Conservation (phyloP, 2,888 invertebrate genomes). For the Steinernema carpocapsae region DNA sequence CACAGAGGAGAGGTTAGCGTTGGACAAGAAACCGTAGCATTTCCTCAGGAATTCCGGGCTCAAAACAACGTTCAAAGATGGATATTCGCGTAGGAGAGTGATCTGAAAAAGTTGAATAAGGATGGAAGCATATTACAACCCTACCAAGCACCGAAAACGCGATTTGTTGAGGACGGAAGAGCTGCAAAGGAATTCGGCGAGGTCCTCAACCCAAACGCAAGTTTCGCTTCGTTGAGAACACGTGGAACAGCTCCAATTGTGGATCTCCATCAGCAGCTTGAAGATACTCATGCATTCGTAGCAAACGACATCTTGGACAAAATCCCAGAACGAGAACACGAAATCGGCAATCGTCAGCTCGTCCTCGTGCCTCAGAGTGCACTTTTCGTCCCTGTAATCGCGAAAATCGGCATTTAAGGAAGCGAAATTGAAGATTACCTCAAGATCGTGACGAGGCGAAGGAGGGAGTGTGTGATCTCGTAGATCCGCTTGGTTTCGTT, state of each 20-base stretch:
- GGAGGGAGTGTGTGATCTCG: conserved; percentile 3
- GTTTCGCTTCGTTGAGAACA: conserved; percentile 25
- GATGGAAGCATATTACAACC: neutral
- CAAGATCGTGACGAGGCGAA: neutral
- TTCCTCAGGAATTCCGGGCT: neutral
- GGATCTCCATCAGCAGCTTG: conserved; percentile 42
- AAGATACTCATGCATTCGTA: conserved; percentile 52
- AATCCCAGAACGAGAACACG: conserved; percentile 47
- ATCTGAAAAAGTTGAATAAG: neutral
- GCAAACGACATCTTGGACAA: conserved; percentile 49
- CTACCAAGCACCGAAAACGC: conserved; percentile 5
- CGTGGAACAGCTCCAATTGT: conserved; percentile 40
- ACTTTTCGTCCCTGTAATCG: neutral
- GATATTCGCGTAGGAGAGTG: neutral
- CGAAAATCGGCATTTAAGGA: neutral
- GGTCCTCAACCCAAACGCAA: neutral
- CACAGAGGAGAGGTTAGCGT: conserved; percentile 8
- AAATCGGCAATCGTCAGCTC: neutral
- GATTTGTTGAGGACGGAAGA: conserved; percentile 7
- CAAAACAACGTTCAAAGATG: neutral
- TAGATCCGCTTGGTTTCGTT: conserved; percentile 3
- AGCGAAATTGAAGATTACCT: neutral
- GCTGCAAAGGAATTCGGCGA: neutral
- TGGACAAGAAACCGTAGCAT: neutral
- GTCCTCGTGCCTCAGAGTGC: neutral